A percentile compares a stretch with the other conserved stretches of the same genome.
phyloP scores from a whole-genome alignment of 2,888 invertebrate species.

The Temnothorax ravouxi region DNA sequence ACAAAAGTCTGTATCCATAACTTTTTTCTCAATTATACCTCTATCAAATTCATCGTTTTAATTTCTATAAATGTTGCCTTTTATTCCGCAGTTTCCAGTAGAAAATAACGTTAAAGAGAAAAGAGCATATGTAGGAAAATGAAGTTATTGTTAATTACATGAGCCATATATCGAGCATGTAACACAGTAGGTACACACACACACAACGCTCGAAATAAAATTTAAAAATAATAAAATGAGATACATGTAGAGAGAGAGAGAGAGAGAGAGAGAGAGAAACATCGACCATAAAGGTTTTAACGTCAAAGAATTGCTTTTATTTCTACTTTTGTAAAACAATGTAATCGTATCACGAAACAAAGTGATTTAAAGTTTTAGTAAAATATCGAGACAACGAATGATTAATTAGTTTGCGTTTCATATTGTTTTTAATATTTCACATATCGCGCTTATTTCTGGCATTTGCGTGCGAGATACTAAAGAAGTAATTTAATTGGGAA shows the following conservation, averaged over 20 bases:
- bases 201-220: background rate
- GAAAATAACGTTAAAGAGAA: conserved; percentile 32
- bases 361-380: conserved; percentile 2
- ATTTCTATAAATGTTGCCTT: conserved; percentile 21
- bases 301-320: background rate
- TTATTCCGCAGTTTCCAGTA: background rate
- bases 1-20: background rate
- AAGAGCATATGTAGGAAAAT: background rate
- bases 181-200: background rate
- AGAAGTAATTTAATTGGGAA: conserved; percentile 16
- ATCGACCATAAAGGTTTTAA: conserved; percentile 6
- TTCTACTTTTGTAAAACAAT: background rate
- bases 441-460: background rate
- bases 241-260: background rate
- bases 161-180: background rate
- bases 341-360: background rate
- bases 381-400: conserved; percentile 1
- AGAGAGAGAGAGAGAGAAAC: background rate
- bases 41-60: background rate
- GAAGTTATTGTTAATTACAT: conserved; percentile 13
- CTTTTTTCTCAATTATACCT: background rate
- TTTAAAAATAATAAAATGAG: conserved; percentile 18
- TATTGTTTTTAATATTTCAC: conserved; percentile 29
- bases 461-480: background rate
- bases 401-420: conserved; percentile 30